Percentiles rank a stretch among this genome's conserved stretches.
phyloP scores from a whole-genome alignment of 2,888 invertebrate genomes.

The Germaria angustata region DNA sequence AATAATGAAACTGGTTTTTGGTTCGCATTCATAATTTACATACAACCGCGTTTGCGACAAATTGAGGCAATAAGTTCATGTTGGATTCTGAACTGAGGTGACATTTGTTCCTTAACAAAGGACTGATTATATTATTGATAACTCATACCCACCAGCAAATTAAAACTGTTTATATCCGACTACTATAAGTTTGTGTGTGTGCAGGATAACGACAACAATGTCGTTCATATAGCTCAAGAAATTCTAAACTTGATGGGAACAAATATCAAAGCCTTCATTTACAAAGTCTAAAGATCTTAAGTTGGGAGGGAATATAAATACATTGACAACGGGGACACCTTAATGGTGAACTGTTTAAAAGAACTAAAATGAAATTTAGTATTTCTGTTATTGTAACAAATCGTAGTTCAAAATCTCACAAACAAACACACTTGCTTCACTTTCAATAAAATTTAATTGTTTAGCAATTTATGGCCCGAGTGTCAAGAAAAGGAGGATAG shows the following conservation, averaged over 20 bases:
- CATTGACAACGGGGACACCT: neutral
- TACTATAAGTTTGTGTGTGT: no score
- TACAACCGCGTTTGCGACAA: no score
- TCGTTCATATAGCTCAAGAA: no score
- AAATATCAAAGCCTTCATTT: neutral
- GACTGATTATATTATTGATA: no score
- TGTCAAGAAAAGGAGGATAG: neutral
- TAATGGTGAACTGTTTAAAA: neutral
- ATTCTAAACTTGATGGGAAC: neutral
- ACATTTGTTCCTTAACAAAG: no score
- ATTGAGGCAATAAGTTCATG: no score
- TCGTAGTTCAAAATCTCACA: neutral
- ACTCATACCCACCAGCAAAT: neutral
- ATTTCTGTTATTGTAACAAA: neutral
- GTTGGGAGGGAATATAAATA: neutral
- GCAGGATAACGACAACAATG: no score
- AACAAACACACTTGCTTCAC: neutral
- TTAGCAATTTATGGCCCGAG: neutral
- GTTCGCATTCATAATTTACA: no score
- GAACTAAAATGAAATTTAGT: neutral
- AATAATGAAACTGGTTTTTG: no score
- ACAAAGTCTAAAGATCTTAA: neutral
- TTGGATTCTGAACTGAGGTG: no score
- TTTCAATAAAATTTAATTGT: conserved; percentile 11
- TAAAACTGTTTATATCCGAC: no score